Percentiles rank a stretch among this genome's conserved stretches.
These are phyloP conservation scores for Anolis apletophallus DNA, from an alignment of 2,797 vertebrate genomes.

Conservation along the genomic window DNA sequence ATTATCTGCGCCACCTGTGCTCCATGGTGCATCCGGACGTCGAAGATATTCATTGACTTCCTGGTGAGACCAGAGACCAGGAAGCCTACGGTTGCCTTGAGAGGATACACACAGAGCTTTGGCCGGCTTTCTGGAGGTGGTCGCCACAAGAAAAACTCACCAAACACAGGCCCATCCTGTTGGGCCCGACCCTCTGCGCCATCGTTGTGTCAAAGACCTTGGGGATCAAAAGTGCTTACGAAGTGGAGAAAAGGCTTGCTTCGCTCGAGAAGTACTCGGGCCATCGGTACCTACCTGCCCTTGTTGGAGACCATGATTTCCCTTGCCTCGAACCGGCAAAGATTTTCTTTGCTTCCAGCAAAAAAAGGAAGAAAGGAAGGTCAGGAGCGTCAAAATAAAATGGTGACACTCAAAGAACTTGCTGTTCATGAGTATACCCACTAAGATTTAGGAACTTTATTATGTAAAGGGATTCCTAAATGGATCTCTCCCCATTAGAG, in stretches of 20 bases:
- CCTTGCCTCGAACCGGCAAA: constrained; percentile 84
- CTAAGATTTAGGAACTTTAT: constrained; percentile 45
- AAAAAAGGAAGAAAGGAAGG: constrained; percentile 81
- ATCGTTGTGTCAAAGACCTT: constrained; percentile 87
- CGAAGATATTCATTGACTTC: constrained; percentile 81
- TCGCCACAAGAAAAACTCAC: constrained; percentile 86
- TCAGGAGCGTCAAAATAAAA: constrained; percentile 70
- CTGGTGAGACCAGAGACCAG: constrained; percentile 84
- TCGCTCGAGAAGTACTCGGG: constrained; percentile 72
- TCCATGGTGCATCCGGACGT: constrained; percentile 80
- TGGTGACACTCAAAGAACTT: constrained; percentile 88
- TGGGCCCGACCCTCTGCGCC: constrained; percentile 86
- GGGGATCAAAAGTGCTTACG: constrained; percentile 81
- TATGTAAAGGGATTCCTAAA: too few species aligned
- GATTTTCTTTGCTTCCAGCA: constrained; percentile 87
- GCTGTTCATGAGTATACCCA: constrained; percentile 85
- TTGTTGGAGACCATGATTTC: constrained; percentile 87
- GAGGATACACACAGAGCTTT: constrained; percentile 84
- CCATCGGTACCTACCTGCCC: constrained; percentile 79
- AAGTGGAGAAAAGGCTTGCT: constrained; percentile 83
- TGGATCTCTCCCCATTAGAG: too few species aligned
- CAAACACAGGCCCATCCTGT: constrained; percentile 73
- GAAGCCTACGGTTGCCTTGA: constrained; percentile 84
- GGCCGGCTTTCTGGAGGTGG: constrained; percentile 76
- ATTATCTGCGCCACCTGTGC: constrained; percentile 86